These are phyloP conservation scores for Halichoeres trimaculatus DNA, from an alignment of 2,113 vertebrate genomes.

Conservation along the genomic window DNA sequence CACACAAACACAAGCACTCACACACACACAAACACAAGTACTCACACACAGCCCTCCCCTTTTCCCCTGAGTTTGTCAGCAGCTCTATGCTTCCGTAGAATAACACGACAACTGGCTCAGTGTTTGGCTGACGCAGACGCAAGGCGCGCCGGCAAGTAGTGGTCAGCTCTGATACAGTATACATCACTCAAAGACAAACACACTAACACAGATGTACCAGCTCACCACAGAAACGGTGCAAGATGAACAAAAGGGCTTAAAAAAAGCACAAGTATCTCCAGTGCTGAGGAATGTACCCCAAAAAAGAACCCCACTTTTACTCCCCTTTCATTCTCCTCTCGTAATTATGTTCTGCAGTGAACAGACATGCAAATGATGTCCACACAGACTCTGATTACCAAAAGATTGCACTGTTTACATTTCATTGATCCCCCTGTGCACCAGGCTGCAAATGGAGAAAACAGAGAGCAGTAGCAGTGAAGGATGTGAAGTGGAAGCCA, in stretches of 20 bases:
- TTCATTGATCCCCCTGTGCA: slow-evolving; percentile 25
- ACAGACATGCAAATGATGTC: slow-evolving; percentile 3
- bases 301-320: slow-evolving; percentile 60
- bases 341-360: neutral
- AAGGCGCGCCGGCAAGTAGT: slow-evolving; percentile 67
- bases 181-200: slow-evolving; percentile 46
- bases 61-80: slow-evolving; percentile 76
- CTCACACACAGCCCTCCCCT: slow-evolving; percentile 6
- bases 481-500: slow-evolving; percentile 21
- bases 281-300: slow-evolving; percentile 77
- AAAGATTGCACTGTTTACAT: slow-evolving; percentile 11
- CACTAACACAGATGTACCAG: slow-evolving; percentile 41
- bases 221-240: slow-evolving; percentile 45
- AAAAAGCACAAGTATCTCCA: slow-evolving; percentile 68
- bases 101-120: slow-evolving; percentile 74
- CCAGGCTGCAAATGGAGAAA: slow-evolving; percentile 8
- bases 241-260: slow-evolving; percentile 60
- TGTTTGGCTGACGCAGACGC: slow-evolving; percentile 78
- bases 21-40: too few relatives aligned
- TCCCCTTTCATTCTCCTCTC: neutral
- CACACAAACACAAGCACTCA: slow-evolving; percentile 2
- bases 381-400: slow-evolving; percentile 9
- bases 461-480: slow-evolving; percentile 13
- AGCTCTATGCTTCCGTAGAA: slow-evolving; percentile 77
- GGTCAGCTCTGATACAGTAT: slow-evolving; percentile 68